These are phyloP conservation scores for Nysson spinosus DNA, from an alignment of 2,888 invertebrate genomes.

Conservation along the genomic window DNA sequence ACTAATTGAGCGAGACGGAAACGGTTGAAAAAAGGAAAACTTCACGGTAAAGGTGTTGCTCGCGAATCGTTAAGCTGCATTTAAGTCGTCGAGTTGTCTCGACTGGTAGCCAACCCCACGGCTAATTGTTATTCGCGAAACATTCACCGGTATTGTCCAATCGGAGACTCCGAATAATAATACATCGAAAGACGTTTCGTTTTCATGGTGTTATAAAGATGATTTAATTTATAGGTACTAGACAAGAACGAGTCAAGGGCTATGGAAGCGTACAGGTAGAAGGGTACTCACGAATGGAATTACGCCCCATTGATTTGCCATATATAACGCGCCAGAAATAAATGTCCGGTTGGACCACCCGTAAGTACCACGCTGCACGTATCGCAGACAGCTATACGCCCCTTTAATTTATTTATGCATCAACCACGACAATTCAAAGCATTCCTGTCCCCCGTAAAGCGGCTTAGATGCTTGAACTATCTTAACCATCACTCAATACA, in stretches of 20 bases:
- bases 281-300: slow-evolving; percentile 41
- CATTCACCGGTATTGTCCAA: slow-evolving; percentile 48
- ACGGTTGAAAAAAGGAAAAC: slow-evolving; percentile 40
- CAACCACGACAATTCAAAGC: slow-evolving; percentile 8
- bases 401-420: slow-evolving; percentile 40
- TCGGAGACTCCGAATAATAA: slow-evolving; percentile 51
- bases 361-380: slow-evolving; percentile 9
- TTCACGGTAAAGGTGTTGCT: slow-evolving; percentile 24
- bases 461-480: no score
- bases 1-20: slow-evolving; percentile 44
- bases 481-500: no score
- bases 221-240: background rate
- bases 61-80: slow-evolving; percentile 47
- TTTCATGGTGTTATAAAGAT: no score
- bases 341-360: slow-evolving; percentile 27
- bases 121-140: slow-evolving; percentile 53
- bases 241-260: background rate
- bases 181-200: slow-evolving; percentile 9
- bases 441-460: background rate
- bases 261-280: slow-evolving; percentile 9
- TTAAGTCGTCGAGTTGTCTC: slow-evolving; percentile 32
- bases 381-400: slow-evolving; percentile 18
- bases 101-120: slow-evolving; percentile 14
- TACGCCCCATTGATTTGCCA: slow-evolving; percentile 43
- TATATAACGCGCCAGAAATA: slow-evolving; percentile 29